These are phyloP conservation scores for Pandemis cinnamomeana DNA, from an alignment of 2,888 invertebrate species.

Conservation along the genomic window DNA sequence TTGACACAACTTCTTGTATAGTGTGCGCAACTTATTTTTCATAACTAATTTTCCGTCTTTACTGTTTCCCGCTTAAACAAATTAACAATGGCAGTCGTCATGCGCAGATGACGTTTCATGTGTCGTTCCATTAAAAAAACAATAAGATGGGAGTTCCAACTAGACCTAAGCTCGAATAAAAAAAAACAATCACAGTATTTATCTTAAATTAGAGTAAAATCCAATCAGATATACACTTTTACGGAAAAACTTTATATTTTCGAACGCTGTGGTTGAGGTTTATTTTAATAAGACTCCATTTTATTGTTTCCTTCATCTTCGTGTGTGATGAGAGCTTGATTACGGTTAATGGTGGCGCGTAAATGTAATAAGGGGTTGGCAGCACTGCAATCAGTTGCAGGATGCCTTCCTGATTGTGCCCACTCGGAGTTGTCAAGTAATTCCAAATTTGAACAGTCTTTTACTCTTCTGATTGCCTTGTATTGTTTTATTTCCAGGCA, in stretches of 20 bases:
- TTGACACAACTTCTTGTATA: too few relatives aligned
- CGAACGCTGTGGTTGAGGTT: conserved; percentile 46
- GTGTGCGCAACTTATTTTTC: too few relatives aligned
- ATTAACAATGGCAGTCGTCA: too few relatives aligned
- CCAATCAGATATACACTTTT: neutral
- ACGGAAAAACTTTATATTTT: conserved; percentile 7
- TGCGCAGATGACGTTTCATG: too few relatives aligned
- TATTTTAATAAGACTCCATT: conserved; percentile 65
- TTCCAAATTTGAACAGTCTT: conserved; percentile 60
- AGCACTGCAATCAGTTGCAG: conserved; percentile 63
- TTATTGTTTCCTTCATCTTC: conserved; percentile 75
- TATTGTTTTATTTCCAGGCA: conserved; percentile 42
- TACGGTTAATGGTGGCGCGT: conserved; percentile 76
- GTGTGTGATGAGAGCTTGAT: conserved; percentile 79
- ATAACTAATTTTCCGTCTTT: too few relatives aligned
- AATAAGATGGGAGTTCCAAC: too few relatives aligned
- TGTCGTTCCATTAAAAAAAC: too few relatives aligned
- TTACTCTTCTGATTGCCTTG: conserved; percentile 46
- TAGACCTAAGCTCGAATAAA: too few relatives aligned
- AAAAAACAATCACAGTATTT: too few relatives aligned
- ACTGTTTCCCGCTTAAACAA: too few relatives aligned
- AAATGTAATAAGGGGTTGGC: conserved; percentile 78
- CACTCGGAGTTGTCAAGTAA: conserved; percentile 63
- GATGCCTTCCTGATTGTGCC: conserved; percentile 67
- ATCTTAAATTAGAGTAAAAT: neutral